phyloP scores from a whole-genome alignment of 92 coral and sea anemone species.

The Porites divaricata region DNA sequence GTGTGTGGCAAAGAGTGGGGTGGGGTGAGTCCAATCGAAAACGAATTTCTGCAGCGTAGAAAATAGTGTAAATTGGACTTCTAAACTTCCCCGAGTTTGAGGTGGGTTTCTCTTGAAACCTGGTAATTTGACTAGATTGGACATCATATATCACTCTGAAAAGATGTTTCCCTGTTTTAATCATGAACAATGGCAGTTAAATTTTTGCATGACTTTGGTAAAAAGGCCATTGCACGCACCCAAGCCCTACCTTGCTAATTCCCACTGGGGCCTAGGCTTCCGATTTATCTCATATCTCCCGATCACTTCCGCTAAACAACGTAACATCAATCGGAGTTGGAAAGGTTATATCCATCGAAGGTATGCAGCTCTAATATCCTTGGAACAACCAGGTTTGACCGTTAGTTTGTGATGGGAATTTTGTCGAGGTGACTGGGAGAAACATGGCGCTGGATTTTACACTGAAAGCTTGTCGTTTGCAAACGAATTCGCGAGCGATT shows the following conservation, averaged over 20 bases:
- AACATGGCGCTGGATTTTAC: not conserved
- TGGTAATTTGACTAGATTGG: too few species aligned
- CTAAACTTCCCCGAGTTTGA: too few species aligned
- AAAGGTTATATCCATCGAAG: not conserved
- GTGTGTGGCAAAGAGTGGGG: too few species aligned
- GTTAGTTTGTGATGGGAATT: not conserved
- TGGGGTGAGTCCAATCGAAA: too few species aligned
- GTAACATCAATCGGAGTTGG: conserved; percentile 3
- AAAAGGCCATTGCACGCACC: not conserved
- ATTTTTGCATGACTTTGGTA: not conserved
- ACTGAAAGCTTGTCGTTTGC: not conserved
- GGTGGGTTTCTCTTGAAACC: too few species aligned
- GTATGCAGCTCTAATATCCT: conserved; percentile 17
- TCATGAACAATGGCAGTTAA: too few species aligned
- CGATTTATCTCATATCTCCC: not conserved
- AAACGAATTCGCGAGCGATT: not conserved
- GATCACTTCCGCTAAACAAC: conserved; percentile 34
- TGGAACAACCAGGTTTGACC: not conserved
- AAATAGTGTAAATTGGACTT: too few species aligned
- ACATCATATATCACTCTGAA: too few species aligned
- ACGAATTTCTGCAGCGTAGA: too few species aligned
- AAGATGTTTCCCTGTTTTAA: too few species aligned
- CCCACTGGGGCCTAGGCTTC: conserved; percentile 30
- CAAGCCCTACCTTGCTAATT: not conserved
- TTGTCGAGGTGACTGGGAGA: not conserved